Evolutionary conservation across 1,140 invertebrate species (phyloP), one percentile per base, ranked within the genome.

Genomic region (Aphelenchoides fujianensis): DNA sequence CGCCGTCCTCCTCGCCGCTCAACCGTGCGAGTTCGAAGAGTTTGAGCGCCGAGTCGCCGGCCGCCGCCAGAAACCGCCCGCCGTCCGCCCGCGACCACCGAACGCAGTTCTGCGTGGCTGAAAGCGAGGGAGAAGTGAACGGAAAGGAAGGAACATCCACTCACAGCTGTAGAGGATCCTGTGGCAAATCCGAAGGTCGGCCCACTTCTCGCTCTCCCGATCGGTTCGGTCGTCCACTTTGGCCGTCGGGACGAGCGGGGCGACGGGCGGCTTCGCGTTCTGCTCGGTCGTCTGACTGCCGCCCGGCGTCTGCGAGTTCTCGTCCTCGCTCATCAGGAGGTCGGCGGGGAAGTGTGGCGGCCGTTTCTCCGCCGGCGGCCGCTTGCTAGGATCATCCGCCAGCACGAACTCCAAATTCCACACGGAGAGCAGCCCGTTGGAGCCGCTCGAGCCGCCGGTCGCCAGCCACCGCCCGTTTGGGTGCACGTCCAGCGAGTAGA

Each of bases 401-500:
- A 12, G 37, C 28, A 66, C n/a, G 63, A 37, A 66, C 37, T 12
- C 12, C 1, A 66, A 35, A 12, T 12, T 37, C 63, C 31, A 66
- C 37, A 34, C 53, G n/a, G 31, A 19, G 53, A 66, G 12, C 32
- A 66, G 2, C 19, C 63, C 63, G 31, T 66, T 35, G 9, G 12
- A 23, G 16, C 36, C 63, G 3, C 53, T 30, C 12, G 12, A 32
- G 12, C 63, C 63, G n/a, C 12, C 16, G 1, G 63, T 66, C 32
- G 63, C 63, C 16, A 66, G 31, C n/a, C n/a, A 66, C 31, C 32
- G 19, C 1, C 63, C 63, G 28, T 1, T 32, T 66, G 63, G 63
- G 53, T 66, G 63, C n/a, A 66, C 16, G 31, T 66, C 63, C 16
- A 66, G 19, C 2, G 63, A 66, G 36, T 66, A 66, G 32, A 66